phyloP scores from a whole-genome alignment of 1,140 invertebrate species.

The Heliconius nattereri region DNA sequence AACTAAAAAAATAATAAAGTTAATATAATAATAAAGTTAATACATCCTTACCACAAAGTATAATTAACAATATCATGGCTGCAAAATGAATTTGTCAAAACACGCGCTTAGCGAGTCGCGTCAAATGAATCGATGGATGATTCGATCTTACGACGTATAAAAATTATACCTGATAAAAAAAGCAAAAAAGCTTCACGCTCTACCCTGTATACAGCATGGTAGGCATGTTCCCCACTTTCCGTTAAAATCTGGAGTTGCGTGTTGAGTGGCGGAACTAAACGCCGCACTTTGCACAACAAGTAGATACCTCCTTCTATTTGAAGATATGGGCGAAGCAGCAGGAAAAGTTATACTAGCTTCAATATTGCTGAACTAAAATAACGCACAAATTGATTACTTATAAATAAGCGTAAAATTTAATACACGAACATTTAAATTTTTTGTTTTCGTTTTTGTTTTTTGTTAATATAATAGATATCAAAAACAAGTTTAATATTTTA shows the following conservation, averaged over 20 bases:
- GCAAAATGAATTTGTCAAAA: conserved; percentile 76
- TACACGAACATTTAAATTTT: not conserved
- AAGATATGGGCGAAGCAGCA: too few species aligned
- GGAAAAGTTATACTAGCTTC: too few species aligned
- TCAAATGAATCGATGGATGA: conserved; percentile 23
- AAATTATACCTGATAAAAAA: not conserved
- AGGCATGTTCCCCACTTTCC: not conserved
- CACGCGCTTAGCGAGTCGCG: conserved; percentile 42
- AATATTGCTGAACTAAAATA: not conserved
- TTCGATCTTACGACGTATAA: not conserved
- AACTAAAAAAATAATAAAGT: not conserved
- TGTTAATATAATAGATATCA: too few species aligned
- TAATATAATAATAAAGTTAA: not conserved
- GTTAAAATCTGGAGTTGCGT: too few species aligned
- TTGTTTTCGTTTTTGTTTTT: not conserved
- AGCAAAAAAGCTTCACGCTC: not conserved
- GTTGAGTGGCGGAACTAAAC: too few species aligned
- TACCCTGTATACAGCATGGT: not conserved
- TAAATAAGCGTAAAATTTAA: conserved; percentile 11
- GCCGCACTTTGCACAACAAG: not conserved
- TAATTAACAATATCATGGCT: conserved; percentile 59
- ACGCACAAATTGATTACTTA: conserved; percentile 1
- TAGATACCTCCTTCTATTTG: not conserved
- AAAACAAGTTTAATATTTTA: too few species aligned
- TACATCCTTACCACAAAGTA: conserved; percentile 56